A percentile compares a stretch with the other conserved stretches of the same genome.
These are phyloP conservation scores for Orchestia grillus DNA, from an alignment of 1,140 invertebrate genomes.

Conservation along the genomic window DNA sequence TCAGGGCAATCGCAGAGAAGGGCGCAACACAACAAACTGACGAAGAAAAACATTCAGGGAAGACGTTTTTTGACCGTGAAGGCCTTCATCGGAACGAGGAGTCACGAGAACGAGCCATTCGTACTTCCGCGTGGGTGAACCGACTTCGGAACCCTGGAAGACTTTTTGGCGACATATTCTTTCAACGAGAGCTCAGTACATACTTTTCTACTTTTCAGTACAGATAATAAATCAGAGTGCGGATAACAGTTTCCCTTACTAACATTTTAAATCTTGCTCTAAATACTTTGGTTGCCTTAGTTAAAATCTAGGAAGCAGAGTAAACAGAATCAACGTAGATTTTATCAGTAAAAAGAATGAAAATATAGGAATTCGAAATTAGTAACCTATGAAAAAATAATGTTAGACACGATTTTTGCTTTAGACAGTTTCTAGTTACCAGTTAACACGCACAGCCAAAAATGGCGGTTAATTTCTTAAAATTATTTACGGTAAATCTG, in stretches of 20 bases:
- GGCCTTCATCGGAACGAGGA: background rate
- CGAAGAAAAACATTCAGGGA: background rate
- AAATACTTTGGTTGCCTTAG: background rate
- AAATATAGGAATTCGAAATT: background rate
- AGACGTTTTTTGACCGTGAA: background rate
- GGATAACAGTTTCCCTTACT: background rate
- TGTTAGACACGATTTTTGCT: background rate
- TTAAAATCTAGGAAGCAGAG: background rate
- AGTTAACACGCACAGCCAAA: background rate
- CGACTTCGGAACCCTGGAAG: background rate
- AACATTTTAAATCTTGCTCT: too few relatives aligned
- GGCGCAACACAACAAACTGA: background rate
- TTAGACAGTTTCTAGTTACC: background rate
- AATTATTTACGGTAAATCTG: too few relatives aligned
- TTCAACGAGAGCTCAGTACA: background rate
- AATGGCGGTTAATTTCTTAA: too few relatives aligned
- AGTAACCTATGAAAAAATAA: background rate
- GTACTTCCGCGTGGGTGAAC: background rate
- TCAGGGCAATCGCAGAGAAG: background rate
- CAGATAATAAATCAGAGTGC: background rate
- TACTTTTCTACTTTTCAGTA: background rate
- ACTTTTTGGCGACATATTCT: background rate
- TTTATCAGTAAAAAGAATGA: background rate
- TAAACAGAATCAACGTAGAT: background rate
- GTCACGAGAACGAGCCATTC: background rate